Base-by-base conservation (phyloP, 2,797 vertebrate genomes). In the Labeo calbasu region DNA sequence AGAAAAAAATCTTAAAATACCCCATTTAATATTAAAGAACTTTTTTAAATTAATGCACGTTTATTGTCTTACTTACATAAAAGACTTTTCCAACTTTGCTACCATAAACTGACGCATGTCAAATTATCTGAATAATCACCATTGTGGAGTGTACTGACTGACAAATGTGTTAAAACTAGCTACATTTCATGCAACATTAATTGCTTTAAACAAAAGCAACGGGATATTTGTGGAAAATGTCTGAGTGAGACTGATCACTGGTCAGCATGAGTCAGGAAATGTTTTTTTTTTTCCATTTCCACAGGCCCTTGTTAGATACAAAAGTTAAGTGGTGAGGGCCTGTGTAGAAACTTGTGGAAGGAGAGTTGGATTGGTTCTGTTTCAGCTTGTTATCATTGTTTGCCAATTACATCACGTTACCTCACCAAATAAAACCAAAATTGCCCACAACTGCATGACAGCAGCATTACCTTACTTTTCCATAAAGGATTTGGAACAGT, bases 381-480 rank as follows among this genome's bases (percentile, higher is more conserved):
- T 80, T 40, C 28, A 68, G 32, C 36, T 70, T 63, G 55, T 51
- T 23, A 71, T 48, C 79, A 61, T 50, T 9, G 25, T 48, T 59
- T 73, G 80, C 13, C 69, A 63, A 61, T 72, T 48, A 32, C 70
- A 15, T 82, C 69, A 71, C 3, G 17, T 17, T 46, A 32, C 25
- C 43, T 50, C 69, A 50, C 36, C 69, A 59, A 82, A 73, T 73
- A 63, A 82, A 82, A 73, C 2, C 25, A 48, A 46, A 65, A 73
- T 21, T 19, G 19, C n/a, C 25, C 55, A 73, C 55, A 82, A 21
- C 69, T 36, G 25, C 55, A 63, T 36, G 55, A 73, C 69, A 63
- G 23, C 4, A 25, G 10, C 69, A 72, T 71, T 70, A 46, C 69
- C 13, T 72, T 61, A 15, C 14, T 61, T 72, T 82, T 82, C 69